A percentile compares a stretch with the other conserved stretches of the same genome.
Evolutionary conservation across 2,888 invertebrate genomes (phyloP).

Genomic region (Limenitis camilla): DNA sequence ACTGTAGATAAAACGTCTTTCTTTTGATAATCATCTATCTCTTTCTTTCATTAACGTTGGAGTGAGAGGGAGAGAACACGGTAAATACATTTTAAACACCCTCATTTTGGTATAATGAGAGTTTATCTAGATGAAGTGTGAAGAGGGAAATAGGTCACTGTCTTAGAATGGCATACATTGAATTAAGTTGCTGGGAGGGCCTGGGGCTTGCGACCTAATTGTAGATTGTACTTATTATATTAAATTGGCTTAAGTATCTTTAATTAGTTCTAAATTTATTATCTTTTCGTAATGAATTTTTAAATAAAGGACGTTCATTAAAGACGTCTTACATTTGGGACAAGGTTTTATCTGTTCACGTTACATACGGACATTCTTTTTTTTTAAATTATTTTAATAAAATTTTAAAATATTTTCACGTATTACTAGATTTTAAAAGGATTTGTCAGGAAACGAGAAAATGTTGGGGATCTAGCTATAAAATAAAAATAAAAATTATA

Average conservation of each 20-base stretch:
- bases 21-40: background rate
- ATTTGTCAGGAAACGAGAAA: too few relatives aligned
- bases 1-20: too few relatives aligned
- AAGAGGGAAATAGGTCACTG: conserved; percentile 8
- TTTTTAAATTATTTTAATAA: background rate
- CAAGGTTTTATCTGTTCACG: conserved; percentile 1
- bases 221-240: too few relatives aligned
- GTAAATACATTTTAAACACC: conserved; percentile 8
- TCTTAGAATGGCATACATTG: background rate
- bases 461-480: too few relatives aligned
- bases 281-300: background rate
- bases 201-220: too few relatives aligned
- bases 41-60: background rate
- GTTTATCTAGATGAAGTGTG: conserved; percentile 15
- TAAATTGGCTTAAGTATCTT: too few relatives aligned
- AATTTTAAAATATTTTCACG: too few relatives aligned
- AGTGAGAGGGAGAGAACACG: conserved; percentile 3
- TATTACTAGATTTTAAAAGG: too few relatives aligned
- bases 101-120: conserved; percentile 15
- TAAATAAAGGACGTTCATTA: conserved; percentile 5
- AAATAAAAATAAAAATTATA: too few relatives aligned
- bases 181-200: too few relatives aligned
- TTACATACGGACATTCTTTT: background rate
- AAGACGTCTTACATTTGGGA: conserved; percentile 2
- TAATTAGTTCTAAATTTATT: background rate